Evolutionary conservation across 53 echinoderm and acorn worm genomes (phyloP).

Genomic region (Zoroaster sp.): DNA sequence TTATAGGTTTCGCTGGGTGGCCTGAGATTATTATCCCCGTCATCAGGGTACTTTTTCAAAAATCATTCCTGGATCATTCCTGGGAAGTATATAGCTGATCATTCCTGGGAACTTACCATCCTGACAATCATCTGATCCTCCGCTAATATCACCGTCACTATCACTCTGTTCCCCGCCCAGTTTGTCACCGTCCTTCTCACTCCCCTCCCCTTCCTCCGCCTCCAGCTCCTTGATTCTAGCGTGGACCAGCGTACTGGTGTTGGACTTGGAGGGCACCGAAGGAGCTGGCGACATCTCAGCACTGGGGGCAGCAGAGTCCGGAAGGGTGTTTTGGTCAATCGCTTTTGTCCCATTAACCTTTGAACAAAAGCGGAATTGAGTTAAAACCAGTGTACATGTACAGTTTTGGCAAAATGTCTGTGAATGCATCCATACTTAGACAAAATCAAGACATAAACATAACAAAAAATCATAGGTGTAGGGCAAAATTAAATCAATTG

Average conservation of each 20-base stretch:
- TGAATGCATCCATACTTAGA: too few species aligned
- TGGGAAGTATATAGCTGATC: neutral
- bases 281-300: slow-evolving; percentile 23
- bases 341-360: slow-evolving; percentile 47
- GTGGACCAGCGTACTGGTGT: neutral
- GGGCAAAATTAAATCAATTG: too few species aligned
- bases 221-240: neutral
- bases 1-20: too few species aligned
- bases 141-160: slow-evolving; percentile 40
- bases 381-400: too few species aligned
- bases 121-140: slow-evolving; percentile 59
- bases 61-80: too few species aligned
- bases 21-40: too few species aligned
- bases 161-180: slow-evolving; percentile 54
- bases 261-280: slow-evolving; percentile 37
- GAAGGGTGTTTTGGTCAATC: neutral
- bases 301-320: neutral
- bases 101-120: neutral
- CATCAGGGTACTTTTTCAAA: too few species aligned
- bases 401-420: too few species aligned
- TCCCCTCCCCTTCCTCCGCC: slow-evolving; percentile 26
- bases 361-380: too few species aligned
- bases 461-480: neutral
- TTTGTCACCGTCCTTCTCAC: slow-evolving; percentile 26
- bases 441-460: too few species aligned